phyloP scores from a whole-genome alignment of 2,888 invertebrate species.

The Dyspetes luteomarginatus region DNA sequence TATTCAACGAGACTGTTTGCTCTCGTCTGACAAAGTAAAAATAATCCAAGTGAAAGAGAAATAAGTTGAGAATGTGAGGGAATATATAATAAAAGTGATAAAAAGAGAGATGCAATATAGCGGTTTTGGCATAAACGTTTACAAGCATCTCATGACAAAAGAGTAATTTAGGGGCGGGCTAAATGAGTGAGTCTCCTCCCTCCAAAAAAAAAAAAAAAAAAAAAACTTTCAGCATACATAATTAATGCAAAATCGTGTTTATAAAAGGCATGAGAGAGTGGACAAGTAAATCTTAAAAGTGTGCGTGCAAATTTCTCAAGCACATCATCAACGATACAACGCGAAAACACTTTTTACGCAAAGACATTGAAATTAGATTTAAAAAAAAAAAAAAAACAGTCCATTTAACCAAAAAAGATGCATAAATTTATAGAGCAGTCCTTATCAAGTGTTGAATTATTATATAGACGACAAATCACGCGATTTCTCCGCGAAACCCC shows the following conservation, averaged over 20 bases:
- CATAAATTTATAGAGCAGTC: slow-evolving; percentile 19
- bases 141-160: slow-evolving; percentile 10
- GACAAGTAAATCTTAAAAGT: neutral
- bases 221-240: slow-evolving; percentile 43
- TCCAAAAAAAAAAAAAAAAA: neutral
- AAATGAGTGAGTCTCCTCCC: neutral
- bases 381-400: neutral
- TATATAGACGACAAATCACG: slow-evolving; percentile 7
- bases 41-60: no score
- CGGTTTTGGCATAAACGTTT: slow-evolving; percentile 26
- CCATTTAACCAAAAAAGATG: slow-evolving; percentile 2
- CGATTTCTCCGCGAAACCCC: neutral
- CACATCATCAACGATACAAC: neutral
- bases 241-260: slow-evolving; percentile 20
- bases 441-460: slow-evolving; percentile 36
- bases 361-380: neutral
- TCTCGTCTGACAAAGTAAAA: no score
- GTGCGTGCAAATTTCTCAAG: neutral
- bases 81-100: no score
- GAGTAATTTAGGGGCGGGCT: neutral
- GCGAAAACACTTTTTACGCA: neutral
- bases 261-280: neutral
- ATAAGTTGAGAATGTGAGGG: no score
- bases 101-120: no score
- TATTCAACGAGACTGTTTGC: no score